phyloP scores from a whole-genome alignment of 30 jellyfish, hydroid and myxozoan genomes.

The Rhopilema esculentum region DNA sequence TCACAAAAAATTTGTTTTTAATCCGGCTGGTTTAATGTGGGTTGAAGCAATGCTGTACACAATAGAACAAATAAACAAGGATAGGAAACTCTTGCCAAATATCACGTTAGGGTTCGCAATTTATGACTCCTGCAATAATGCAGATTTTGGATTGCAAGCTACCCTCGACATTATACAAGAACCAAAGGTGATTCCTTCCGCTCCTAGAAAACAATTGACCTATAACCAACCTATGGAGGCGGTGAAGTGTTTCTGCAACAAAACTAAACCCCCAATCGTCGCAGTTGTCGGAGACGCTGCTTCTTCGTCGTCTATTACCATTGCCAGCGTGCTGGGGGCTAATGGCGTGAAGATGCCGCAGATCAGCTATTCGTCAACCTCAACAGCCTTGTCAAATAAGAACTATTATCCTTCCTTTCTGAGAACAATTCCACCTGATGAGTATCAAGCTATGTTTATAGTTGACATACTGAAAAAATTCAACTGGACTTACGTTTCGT shows the following conservation, averaged over 20 bases:
- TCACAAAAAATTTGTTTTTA: conserved; percentile 43
- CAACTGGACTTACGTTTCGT: conserved; percentile 91
- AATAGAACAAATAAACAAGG: conserved; percentile 83
- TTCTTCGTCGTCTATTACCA: conserved; percentile 84
- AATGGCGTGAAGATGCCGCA: conserved; percentile 76
- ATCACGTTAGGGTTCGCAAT: conserved; percentile 82
- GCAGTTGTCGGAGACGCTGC: conserved; percentile 98
- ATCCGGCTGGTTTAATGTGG: conserved; percentile 93
- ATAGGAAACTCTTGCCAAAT: conserved; percentile 56
- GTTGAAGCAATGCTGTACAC: conserved; percentile 93
- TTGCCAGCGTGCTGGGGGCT: conserved; percentile 92
- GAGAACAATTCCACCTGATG: conserved; percentile 98
- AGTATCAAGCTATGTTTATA: conserved; percentile 86
- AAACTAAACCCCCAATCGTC: conserved; percentile 54
- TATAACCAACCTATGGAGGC: conserved; percentile 15
- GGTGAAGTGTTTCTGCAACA: conserved; percentile 71
- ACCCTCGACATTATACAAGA: conserved; percentile 78
- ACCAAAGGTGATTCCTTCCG: conserved; percentile 56
- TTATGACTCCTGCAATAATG: conserved; percentile 92
- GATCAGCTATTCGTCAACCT: conserved; percentile 95
- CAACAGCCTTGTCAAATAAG: conserved; percentile 90
- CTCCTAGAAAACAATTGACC: not conserved
- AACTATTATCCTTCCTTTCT: conserved; percentile 87
- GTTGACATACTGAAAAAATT: conserved; percentile 71
- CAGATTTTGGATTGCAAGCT: conserved; percentile 79